Conservation (phyloP, 2,888 invertebrate species). For the Cheilosia impressa region DNA sequence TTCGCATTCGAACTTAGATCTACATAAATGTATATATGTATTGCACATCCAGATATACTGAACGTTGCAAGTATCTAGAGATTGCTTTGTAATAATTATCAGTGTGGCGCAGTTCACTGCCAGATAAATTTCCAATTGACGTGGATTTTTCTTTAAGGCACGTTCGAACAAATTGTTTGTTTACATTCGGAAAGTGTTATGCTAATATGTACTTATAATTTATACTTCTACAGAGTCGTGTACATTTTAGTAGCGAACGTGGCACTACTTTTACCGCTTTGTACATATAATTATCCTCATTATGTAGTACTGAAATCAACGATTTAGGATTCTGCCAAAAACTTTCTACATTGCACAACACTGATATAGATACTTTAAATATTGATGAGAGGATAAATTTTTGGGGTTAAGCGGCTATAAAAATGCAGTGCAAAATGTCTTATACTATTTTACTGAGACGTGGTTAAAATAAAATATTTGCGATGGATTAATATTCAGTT, state of each 20-base stretch:
- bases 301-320: too few species aligned
- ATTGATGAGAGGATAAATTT: too few species aligned
- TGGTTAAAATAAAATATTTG: too few species aligned
- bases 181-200: slow-evolving; percentile 9
- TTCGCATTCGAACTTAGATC: background rate
- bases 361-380: too few species aligned
- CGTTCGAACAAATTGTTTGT: slow-evolving; percentile 1
- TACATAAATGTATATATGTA: background rate
- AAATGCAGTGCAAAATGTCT: too few species aligned
- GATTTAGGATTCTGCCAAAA: too few species aligned
- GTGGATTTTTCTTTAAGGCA: background rate
- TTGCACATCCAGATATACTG: background rate
- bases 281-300: too few species aligned
- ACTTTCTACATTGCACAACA: too few species aligned
- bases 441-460: too few species aligned
- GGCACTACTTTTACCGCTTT: background rate
- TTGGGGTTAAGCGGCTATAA: too few species aligned
- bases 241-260: background rate
- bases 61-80: background rate
- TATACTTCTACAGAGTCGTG: background rate
- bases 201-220: background rate
- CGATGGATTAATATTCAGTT: too few species aligned
- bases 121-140: slow-evolving; percentile 7
- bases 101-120: background rate
- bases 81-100: too few species aligned